Evolutionary conservation across 2,888 invertebrate genomes (phyloP).

Genomic region (Myopa tessellatipennis): DNA sequence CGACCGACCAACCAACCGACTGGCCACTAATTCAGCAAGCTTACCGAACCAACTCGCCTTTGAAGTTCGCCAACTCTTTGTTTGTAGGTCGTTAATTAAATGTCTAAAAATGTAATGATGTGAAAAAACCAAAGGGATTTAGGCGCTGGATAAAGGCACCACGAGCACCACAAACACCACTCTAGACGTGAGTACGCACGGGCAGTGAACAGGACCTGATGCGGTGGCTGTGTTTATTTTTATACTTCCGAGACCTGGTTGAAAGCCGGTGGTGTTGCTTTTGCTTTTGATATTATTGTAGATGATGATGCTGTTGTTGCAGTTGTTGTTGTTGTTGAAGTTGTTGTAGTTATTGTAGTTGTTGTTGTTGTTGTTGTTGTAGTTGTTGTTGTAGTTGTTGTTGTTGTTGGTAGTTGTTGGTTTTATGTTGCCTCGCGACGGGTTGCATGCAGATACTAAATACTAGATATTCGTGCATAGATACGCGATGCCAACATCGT

Average conservation of each 20-base stretch:
- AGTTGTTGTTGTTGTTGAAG: no score
- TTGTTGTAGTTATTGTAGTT: no score
- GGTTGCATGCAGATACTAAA: constrained; percentile 14
- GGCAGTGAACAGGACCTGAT: background rate
- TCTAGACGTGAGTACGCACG: background rate
- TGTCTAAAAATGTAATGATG: constrained; percentile 36
- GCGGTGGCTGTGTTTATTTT: constrained; percentile 25
- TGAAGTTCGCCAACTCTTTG: constrained; percentile 13
- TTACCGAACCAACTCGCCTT: background rate
- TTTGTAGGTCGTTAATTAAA: constrained; percentile 36
- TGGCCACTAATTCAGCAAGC: background rate
- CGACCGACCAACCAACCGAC: no score
- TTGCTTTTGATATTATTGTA: background rate
- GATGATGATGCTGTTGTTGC: no score
- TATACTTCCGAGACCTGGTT: background rate
- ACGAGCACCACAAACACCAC: constrained; percentile 19
- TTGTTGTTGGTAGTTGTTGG: no score
- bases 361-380: no score
- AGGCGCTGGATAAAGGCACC: constrained; percentile 21
- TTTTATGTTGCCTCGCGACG: no score
- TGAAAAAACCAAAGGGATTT: constrained; percentile 29
- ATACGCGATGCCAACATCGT: constrained; percentile 1
- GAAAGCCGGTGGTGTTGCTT: background rate
- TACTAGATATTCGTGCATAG: constrained; percentile 18
- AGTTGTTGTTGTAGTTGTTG: no score